These are phyloP conservation scores for Syngnathus rostellatus DNA, from an alignment of 2,797 vertebrate species.

Conservation along the genomic window DNA sequence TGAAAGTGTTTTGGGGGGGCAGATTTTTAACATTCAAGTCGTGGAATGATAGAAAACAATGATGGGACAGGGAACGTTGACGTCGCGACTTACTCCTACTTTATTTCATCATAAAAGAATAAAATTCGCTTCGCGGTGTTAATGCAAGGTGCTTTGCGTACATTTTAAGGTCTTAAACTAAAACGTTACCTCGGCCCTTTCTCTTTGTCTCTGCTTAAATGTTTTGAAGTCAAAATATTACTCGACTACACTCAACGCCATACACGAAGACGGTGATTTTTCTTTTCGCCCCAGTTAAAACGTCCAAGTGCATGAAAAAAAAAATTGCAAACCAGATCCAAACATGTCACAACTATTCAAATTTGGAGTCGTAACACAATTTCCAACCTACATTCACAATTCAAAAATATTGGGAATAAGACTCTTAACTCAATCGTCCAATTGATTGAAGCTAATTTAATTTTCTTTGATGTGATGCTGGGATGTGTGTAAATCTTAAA, in stretches of 20 bases:
- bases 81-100: background rate
- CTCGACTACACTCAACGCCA: background rate
- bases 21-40: conserved; percentile 26
- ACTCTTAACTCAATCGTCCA: conserved; percentile 50
- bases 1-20: conserved; percentile 38
- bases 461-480: conserved; percentile 37
- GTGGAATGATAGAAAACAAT: conserved; percentile 63
- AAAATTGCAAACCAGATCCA: background rate
- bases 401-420: too few relatives aligned
- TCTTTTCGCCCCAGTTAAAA: background rate
- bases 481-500: background rate
- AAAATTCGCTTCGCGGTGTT: conserved; percentile 27
- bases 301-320: background rate
- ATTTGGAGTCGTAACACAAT: background rate
- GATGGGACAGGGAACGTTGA: background rate
- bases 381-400: background rate
- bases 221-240: background rate
- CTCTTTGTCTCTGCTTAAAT: background rate
- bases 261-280: background rate
- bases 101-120: conserved; percentile 8
- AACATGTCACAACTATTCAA: conserved; percentile 1
- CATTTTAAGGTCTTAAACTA: conserved; percentile 2
- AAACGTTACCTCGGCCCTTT: background rate
- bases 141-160: conserved; percentile 9
- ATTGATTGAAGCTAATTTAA: conserved; percentile 23